phyloP scores from a whole-genome alignment of 2,797 vertebrate genomes.

The Meda fulgida region DNA sequence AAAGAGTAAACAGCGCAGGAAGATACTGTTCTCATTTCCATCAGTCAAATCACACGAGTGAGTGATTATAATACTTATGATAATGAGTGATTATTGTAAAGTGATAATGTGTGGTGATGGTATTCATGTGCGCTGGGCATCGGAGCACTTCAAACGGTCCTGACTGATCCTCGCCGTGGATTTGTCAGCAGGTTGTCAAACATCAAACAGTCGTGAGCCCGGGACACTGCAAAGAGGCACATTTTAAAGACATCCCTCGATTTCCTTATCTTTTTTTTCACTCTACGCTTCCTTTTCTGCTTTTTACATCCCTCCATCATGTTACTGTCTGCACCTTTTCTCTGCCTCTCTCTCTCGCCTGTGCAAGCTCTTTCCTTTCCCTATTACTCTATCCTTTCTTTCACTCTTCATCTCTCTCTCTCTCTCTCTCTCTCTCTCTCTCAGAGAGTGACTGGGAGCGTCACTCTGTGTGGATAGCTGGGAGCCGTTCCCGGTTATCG shows the following conservation, averaged over 20 bases:
- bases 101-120: conserved; percentile 51
- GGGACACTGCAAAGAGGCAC: conserved; percentile 46
- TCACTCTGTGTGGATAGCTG: conserved; percentile 89
- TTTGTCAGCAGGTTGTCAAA: conserved; percentile 52
- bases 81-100: conserved; percentile 49
- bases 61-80: conserved; percentile 54
- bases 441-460: conserved; percentile 77
- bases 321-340: conserved; percentile 46
- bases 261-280: conserved; percentile 50
- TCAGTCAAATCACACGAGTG: conserved; percentile 56
- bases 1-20: conserved; percentile 32
- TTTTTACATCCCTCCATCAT: conserved; percentile 46
- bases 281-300: conserved; percentile 10
- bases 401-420: conserved; percentile 44
- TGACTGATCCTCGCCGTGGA: conserved; percentile 16
- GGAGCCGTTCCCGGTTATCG: conserved; percentile 93
- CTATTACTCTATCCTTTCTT: conserved; percentile 35
- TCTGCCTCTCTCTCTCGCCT: conserved; percentile 27
- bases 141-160: conserved; percentile 43
- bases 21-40: conserved; percentile 50
- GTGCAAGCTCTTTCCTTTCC: conserved; percentile 41
- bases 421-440: conserved; percentile 57
- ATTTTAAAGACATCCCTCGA: conserved; percentile 50
- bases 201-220: conserved; percentile 54
- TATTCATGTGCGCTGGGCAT: conserved; percentile 52